phyloP scores from a whole-genome alignment of 2,113 vertebrate species.

The Chloropsis hardwickii region DNA sequence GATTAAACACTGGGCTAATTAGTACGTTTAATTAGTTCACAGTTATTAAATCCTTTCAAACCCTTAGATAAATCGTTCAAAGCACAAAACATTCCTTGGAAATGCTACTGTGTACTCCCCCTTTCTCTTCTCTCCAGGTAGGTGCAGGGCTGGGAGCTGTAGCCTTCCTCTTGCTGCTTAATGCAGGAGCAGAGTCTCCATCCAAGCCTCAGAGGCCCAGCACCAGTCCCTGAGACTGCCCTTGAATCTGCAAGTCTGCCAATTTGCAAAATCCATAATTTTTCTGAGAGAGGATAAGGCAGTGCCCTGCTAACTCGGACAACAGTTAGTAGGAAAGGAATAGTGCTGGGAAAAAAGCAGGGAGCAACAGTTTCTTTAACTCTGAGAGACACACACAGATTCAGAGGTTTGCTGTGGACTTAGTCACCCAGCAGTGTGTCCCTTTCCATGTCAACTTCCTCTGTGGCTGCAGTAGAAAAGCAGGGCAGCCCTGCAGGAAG shows the following conservation, averaged over 20 bases:
- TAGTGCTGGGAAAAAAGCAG: fast-evolving
- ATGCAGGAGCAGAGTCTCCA: neutral
- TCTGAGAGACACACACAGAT: neutral
- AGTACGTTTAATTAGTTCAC: slow-evolving; percentile 54
- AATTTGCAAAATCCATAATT: neutral
- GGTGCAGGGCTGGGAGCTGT: neutral
- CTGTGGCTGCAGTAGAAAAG: neutral
- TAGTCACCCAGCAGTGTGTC: neutral
- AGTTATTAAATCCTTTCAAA: slow-evolving; percentile 53
- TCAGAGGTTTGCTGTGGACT: neutral
- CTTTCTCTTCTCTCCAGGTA: neutral
- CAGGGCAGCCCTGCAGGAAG: neutral
- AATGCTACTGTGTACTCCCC: neutral
- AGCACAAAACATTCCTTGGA: slow-evolving; percentile 10
- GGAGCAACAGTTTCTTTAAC: neutral
- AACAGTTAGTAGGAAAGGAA: neutral
- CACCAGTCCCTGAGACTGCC: neutral
- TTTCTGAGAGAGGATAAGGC: neutral
- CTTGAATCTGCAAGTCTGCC: neutral
- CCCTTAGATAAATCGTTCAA: neutral
- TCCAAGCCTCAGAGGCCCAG: neutral
- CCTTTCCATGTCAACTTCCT: neutral
- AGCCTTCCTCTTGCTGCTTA: neutral
- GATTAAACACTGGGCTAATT: slow-evolving; percentile 53
- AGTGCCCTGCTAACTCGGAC: neutral